Evolutionary conservation across 2,113 vertebrate species (phyloP).

Genomic region (Hypocryptadius cinnamomeus): DNA sequence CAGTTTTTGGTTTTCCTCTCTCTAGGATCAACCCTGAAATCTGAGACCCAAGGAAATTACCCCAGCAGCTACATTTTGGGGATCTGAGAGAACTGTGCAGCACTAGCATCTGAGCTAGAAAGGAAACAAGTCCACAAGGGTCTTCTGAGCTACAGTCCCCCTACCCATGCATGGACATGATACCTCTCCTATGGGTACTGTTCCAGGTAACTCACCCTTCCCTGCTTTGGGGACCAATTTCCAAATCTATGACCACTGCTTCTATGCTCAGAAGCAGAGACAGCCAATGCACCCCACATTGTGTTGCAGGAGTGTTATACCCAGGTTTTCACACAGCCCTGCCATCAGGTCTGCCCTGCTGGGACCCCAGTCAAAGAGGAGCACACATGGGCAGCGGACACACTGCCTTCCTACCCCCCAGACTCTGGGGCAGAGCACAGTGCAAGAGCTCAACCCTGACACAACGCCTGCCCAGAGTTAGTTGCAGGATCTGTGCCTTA

Average conservation of each 20-base stretch:
- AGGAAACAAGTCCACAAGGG: background rate
- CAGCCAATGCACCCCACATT: background rate
- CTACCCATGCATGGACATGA: background rate
- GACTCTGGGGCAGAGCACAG: fast-evolving
- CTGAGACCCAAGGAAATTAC: background rate
- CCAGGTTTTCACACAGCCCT: background rate
- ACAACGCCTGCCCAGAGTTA: background rate
- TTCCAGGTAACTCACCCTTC: background rate
- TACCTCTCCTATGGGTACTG: background rate
- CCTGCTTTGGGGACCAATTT: background rate
- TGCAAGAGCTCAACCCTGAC: background rate
- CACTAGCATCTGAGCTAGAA: background rate
- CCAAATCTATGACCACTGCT: background rate
- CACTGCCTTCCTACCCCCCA: background rate
- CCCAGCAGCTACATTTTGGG: background rate
- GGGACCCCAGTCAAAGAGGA: background rate
- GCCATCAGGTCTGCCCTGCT: background rate
- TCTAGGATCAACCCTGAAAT: background rate
- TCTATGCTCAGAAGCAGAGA: background rate
- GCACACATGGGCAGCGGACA: background rate
- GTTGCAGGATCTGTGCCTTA: conserved; percentile 15
- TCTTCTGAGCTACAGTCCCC: background rate
- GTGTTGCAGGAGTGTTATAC: background rate
- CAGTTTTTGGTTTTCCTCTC: background rate
- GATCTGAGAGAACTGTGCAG: background rate